Evolutionary conservation across 2,797 vertebrate genomes (phyloP).

Genomic region (Coreius guichenoti): DNA sequence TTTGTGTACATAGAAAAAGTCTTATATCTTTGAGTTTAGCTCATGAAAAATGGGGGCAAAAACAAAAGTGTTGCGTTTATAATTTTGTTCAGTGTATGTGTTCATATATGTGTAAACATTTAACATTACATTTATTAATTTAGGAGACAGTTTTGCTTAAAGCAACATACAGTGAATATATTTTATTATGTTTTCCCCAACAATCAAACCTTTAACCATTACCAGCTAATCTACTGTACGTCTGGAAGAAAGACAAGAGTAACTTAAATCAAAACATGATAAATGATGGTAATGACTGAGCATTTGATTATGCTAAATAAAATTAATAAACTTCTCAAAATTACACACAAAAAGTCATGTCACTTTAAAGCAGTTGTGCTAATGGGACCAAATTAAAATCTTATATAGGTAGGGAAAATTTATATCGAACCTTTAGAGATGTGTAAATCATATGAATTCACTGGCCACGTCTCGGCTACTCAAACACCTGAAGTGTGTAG

Average conservation of each 20-base stretch:
- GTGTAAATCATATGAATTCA: conserved; percentile 72
- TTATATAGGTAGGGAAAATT: neutral
- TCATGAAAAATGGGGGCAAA: no score
- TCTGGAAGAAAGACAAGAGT: neutral
- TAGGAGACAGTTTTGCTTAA: no score
- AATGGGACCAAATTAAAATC: neutral
- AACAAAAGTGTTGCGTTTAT: no score
- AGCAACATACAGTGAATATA: no score
- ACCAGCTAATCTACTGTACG: no score
- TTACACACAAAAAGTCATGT: neutral
- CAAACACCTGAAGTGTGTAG: conserved; percentile 75
- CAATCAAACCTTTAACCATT: no score
- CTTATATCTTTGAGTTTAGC: no score
- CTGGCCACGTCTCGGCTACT: conserved; percentile 79
- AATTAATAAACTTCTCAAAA: neutral
- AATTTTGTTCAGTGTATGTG: no score
- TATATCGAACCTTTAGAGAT: neutral
- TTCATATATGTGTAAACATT: no score
- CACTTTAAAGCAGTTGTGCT: neutral
- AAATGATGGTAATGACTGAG: neutral
- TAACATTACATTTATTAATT: no score
- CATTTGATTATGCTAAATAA: neutral
- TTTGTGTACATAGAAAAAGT: no score
- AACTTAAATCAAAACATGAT: neutral
- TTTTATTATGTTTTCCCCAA: no score